A percentile compares a stretch with the other conserved stretches of the same genome.
Evolutionary conservation across 2,888 invertebrate genomes (phyloP).

Genomic region (Petrolisthes manimaculis): DNA sequence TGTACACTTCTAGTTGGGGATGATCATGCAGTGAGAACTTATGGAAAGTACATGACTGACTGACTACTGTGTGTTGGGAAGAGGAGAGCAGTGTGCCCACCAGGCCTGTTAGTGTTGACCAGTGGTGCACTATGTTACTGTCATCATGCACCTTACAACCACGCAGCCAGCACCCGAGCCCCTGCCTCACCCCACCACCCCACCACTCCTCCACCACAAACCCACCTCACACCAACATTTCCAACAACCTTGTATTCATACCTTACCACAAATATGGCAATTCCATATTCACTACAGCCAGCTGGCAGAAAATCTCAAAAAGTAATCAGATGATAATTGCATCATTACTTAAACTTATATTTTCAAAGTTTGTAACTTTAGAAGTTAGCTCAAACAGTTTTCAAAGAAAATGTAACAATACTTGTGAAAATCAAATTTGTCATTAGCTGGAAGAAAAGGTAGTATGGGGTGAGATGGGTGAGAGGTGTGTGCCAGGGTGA

Average conservation of each 20-base stretch:
- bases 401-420: background rate
- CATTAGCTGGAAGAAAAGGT: conserved; percentile 7
- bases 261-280: too few species aligned
- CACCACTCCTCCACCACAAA: background rate
- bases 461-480: background rate
- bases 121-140: background rate
- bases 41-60: background rate
- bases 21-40: too few species aligned
- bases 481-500: conserved; percentile 24
- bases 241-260: too few species aligned
- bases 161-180: too few species aligned
- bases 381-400: too few species aligned
- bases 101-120: background rate
- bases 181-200: background rate
- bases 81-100: background rate
- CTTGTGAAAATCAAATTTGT: background rate
- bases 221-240: background rate
- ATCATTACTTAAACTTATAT: too few species aligned
- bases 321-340: too few species aligned
- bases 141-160: background rate
- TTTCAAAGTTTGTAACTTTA: too few species aligned
- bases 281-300: too few species aligned
- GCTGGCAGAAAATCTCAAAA: too few species aligned
- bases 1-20: too few species aligned
- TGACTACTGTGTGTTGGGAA: background rate